Base-by-base conservation (phyloP, 2,113 vertebrate genomes). In the Pithys albifrons region DNA sequence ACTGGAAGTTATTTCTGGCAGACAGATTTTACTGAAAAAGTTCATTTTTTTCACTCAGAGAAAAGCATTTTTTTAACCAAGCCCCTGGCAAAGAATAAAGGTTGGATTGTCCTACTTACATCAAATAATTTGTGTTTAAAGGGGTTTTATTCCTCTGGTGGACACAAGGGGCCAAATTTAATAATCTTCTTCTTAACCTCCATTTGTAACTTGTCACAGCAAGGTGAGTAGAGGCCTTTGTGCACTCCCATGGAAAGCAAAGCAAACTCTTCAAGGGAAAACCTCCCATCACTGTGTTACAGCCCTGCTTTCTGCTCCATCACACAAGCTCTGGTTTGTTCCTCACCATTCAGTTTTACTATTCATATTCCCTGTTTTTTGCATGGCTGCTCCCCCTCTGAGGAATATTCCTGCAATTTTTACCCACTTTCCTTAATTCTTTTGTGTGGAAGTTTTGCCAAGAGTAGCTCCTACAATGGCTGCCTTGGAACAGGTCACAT, bases 401-500 rank as follows among this genome's bases (percentile, higher is more conserved):
- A 45, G 54, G 27, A 22, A 61, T 25, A 65, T 91, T 91, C 33
- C 46, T 84, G 51, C 1, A 3, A 19, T 85, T 94, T 88, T 90
- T 65, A n/a, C 37, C 15, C 62, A 20, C 11, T 72, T 74, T 6
- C 28, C n/a, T 41, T 69, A 7, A 16, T 14, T 72, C 41, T 79
- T 82, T 88, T 73, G 9, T 43, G 24, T 27, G 43, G 33, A 71
- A 87, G 8, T 54, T 77, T 81, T 49, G 37, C 48, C 23, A 71
- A 62, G 37, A 66, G 31, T 4, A 70, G 49, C 33, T 84, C 55
- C 27, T 55, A 35, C 29, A 58, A 7, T 7, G 12, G 10, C 49
- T 70, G 25, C 6, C 1, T 25, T n/a, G 12, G 46, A 51, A n/a
- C 33, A 72, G 39, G 13, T 12, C 0, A 0, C 7, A 5, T 55